Percentiles rank a stretch among this genome's conserved stretches.
phyloP scores from a whole-genome alignment of 2,888 invertebrate genomes.

The Antheraea assamensis region DNA sequence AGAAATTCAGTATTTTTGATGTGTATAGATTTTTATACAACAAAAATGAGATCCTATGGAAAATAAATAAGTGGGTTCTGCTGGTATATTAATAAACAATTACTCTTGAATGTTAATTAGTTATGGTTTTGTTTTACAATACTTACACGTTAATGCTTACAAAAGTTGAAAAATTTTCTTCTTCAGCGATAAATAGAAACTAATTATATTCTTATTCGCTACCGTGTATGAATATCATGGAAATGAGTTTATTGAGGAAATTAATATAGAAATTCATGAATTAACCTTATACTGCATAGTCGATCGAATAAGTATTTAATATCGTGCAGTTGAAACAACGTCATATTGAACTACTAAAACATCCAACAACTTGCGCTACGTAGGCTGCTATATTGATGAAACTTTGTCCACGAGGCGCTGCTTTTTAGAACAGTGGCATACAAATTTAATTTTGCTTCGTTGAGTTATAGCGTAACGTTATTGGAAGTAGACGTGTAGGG shows the following conservation, averaged over 20 bases:
- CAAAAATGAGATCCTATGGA: too few relatives aligned
- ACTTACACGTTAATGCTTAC: not conserved
- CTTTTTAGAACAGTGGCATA: constrained; percentile 41
- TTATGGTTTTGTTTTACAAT: not conserved
- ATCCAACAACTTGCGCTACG: constrained; percentile 16
- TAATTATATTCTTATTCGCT: not conserved
- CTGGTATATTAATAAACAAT: not conserved
- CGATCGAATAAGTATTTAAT: constrained; percentile 7
- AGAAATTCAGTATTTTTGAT: too few relatives aligned
- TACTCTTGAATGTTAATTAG: not conserved
- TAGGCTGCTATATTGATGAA: constrained; percentile 23
- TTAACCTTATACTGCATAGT: not conserved
- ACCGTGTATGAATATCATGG: too few relatives aligned
- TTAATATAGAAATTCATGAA: constrained; percentile 3
- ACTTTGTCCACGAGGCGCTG: constrained; percentile 30
- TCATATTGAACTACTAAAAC: constrained; percentile 15
- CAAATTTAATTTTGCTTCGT: constrained; percentile 45
- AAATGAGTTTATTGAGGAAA: not conserved
- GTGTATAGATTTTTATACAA: too few relatives aligned
- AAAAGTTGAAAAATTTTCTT: not conserved
- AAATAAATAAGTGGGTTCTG: not conserved
- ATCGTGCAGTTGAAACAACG: constrained; percentile 15
- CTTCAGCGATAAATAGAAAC: not conserved
- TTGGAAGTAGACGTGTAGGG: constrained; percentile 31
- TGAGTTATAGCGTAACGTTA: constrained; percentile 43